Evolutionary conservation across 2,797 vertebrate genomes (phyloP), one percentile per base, ranked within the genome.

Genomic region (Periophthalmus magnuspinnatus): DNA sequence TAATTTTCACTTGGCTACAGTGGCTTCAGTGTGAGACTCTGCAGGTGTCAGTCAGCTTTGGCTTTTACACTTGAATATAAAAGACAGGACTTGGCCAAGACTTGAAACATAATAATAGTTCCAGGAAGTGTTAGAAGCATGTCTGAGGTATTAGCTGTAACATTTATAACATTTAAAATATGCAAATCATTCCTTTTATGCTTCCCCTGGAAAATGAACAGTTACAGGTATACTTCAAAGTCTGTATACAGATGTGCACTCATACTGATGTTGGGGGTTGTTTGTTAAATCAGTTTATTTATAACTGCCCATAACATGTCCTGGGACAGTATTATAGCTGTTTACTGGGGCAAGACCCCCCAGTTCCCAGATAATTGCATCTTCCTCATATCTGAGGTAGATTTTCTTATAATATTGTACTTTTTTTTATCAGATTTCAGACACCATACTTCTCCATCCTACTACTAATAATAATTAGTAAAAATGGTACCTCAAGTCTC

Each of bases 41-140:
- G 58, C 78, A 84, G 74, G 80, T 84, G 79, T 83, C 68, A 72
- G 54, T 83, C 79, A 78, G 34, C 76, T 75, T 61, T 75, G 67
- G 75, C 67, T 78, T 72, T 22, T 28, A 67, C 13, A 33, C 52
- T 14, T 21, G 56, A 65, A 60, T 54, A 8, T 65, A 16, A 33
- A 65, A 65, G 70, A 47, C 16, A 69, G 33, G 32, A 52, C 67
- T 70, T 58, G n/a, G 45, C 72, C 69, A 72, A 74, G 52, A 70
- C 33, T 28, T 47, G 63, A 79, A 81, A 67, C 70, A 77, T 69
- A 68, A 74, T 72, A 76, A 60, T 5, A 68, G 41, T 74, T 82
- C 72, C 67, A 74, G 56, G 58, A 82, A 33, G 36, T 70, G 6
- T 54, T 70, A 36, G 19, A 74, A 59, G 24, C 63, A 69, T 59